Percentiles rank a stretch among this genome's conserved stretches.
Conservation (phyloP, 2,113 vertebrate species). For the Aleadryas rufinucha region DNA sequence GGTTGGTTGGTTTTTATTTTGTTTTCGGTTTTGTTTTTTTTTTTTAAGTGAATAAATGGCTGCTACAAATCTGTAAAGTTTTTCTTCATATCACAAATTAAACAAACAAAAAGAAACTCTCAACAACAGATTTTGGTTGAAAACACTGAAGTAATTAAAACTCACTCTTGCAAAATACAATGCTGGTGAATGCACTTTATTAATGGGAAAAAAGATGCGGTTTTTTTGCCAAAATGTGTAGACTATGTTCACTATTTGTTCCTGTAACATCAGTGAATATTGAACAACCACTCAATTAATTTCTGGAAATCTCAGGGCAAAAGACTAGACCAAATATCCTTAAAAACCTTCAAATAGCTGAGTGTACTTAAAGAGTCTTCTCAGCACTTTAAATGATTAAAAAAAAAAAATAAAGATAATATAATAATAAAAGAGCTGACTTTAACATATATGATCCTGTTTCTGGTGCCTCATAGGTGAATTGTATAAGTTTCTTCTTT, state of each 20-base stretch:
- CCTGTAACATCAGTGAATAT: not conserved
- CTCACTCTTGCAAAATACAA: not conserved
- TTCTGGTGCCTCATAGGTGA: not conserved
- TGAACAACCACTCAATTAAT: not conserved
- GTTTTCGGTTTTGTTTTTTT: not conserved
- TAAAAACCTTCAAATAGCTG: not conserved
- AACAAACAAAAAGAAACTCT: not conserved
- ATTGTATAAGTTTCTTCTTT: not conserved
- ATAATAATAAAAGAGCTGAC: not conserved
- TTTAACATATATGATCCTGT: not conserved
- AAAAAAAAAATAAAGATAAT: not conserved
- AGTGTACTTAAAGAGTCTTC: not conserved
- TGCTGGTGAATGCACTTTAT: not conserved
- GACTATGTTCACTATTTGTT: not conserved
- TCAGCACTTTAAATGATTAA: not conserved
- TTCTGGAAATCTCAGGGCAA: not conserved
- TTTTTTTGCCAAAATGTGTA: not conserved
- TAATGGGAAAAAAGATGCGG: not conserved
- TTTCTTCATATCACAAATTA: not conserved
- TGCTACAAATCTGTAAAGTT: not conserved
- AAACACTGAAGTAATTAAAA: not conserved
- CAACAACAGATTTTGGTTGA: not conserved
- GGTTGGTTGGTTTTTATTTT: not conserved
- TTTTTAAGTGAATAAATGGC: not conserved
- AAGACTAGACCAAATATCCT: not conserved